Base-by-base conservation (phyloP, 2,113 vertebrate species). In the Brachypodius melanocephalos region DNA sequence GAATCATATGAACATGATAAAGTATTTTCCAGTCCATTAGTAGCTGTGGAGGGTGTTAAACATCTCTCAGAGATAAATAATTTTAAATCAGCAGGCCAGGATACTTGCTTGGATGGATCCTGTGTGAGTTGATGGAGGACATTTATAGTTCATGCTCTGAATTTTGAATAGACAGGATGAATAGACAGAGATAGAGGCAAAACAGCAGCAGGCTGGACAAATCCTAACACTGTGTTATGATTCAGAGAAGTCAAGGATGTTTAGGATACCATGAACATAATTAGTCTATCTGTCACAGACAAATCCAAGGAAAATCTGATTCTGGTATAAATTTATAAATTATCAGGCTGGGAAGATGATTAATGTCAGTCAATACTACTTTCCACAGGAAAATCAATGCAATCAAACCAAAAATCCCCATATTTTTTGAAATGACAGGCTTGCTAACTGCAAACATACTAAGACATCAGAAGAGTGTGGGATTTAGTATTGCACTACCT, bases 11-110 rank as follows among this genome's bases (percentile, higher is more conserved):
- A 95, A 92, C 82, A 88, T 88, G 94, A 92, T 63, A 61, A 91
- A 97, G 78, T 93, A 69, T 94, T 97, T 97, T 95, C 90, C 94
- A 93, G 88, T 83, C 86, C 95, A 95, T 95, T 97, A 95, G 72
- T 63, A 92, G 17, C 88, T 63, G 43, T 71, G 59, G 82, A 92
- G 85, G 72, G 63, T 90, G 79, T 93, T 90, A 94, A 95, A 94
- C 59, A 88, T 91, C 82, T 88, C 85, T 86, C 54, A 90, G 94
- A 95, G 58, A 95, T 65, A 93, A 92, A 94, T 94, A 95, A 95
- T 95, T 94, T 93, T 79, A 93, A 94, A 94, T 76, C 77, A 91
- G 82, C 42, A 61, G 77, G 91, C 87, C 85, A 48, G 57, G 28
- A 59, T 92, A 25, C 65, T 93, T 95, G 81, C 87, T 81, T 3